phyloP scores from a whole-genome alignment of 2,888 invertebrate genomes.

The Brachyptera putata region DNA sequence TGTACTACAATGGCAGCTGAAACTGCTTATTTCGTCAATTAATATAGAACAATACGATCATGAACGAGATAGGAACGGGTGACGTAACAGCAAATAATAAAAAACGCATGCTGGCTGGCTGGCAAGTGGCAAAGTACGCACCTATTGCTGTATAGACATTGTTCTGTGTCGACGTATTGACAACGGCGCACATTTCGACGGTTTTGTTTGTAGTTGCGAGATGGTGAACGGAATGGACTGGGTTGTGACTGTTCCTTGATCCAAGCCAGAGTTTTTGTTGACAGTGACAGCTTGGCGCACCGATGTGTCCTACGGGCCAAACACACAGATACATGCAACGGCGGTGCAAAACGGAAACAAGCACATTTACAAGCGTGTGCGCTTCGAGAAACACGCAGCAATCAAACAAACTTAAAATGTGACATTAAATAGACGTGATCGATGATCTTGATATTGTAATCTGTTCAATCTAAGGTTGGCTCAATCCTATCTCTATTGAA shows the following conservation, averaged over 20 bases:
- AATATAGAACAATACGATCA: no score
- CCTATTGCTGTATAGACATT: slow-evolving; percentile 41
- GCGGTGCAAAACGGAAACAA: slow-evolving; percentile 2
- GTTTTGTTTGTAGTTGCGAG: slow-evolving; percentile 26
- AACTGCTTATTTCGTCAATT: no score
- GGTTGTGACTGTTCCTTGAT: slow-evolving; percentile 28
- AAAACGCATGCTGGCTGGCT: no score
- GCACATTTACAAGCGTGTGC: neutral
- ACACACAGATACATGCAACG: slow-evolving; percentile 4
- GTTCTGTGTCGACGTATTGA: slow-evolving; percentile 37
- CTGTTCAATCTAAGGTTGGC: no score
- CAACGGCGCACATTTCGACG: slow-evolving; percentile 39
- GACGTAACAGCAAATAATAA: no score
- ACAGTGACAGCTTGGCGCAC: slow-evolving; percentile 35
- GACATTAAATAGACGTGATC: no score
- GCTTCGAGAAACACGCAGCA: neutral
- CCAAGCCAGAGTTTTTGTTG: slow-evolving; percentile 34
- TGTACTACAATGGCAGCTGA: no score
- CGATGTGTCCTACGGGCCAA: slow-evolving; percentile 33
- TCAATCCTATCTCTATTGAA: no score
- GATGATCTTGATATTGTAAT: no score
- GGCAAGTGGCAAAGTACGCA: no score
- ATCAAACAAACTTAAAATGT: neutral
- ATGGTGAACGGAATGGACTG: slow-evolving; percentile 24
- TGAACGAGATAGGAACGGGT: no score